Base-by-base conservation (phyloP, 2,888 invertebrate species). In the Ctena decussata region DNA sequence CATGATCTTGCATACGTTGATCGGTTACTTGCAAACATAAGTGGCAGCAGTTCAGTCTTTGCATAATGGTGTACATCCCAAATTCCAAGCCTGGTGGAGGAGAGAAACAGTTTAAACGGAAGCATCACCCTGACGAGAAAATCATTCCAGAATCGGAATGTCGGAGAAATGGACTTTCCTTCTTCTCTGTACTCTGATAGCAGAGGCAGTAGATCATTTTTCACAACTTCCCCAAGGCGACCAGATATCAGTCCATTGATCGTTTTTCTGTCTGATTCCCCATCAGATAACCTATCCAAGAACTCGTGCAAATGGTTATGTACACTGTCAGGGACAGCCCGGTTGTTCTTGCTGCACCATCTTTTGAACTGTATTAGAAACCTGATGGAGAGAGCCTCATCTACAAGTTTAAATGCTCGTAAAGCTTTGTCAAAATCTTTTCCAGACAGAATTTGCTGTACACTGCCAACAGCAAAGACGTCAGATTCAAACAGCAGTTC, bases 11-110 rank as follows among this genome's bases (percentile, higher is more conserved):
- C 65, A 65, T 65, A 65, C 1, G 41, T 82, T 18, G 73, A n/a
- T 32, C 82, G 27, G 35, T 83, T 75, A 8, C 78, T 70, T 12
- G 69, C 73, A 75, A 77, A 82, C 57, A 82, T 24, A 27, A 73
- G 24, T 30, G 77, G 60, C 41, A 75, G 11, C 1, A 81, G 41
- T 49, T 2, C 32, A 11, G 12, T 30, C 21, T 57, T 81, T n/a
- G 81, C 65, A 81, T 30, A 70, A 27, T 76, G 76, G 49, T 82
- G 53, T 3, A 57, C 44, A 18, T 30, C n/a, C n/a, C n/a, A n/a
- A n/a, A n/a, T n/a, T n/a, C n/a, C n/a, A n/a, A n/a, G n/a, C n/a
- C n/a, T n/a, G n/a, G n/a, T n/a, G n/a, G n/a, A n/a, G n/a, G n/a
- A n/a, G n/a, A n/a, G n/a, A n/a, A n/a, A n/a, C n/a, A n/a, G n/a